Evolutionary conservation across 1,140 invertebrate species (phyloP), one percentile per base, ranked within the genome.

Genomic region (Zaprionus tsacasi): DNA sequence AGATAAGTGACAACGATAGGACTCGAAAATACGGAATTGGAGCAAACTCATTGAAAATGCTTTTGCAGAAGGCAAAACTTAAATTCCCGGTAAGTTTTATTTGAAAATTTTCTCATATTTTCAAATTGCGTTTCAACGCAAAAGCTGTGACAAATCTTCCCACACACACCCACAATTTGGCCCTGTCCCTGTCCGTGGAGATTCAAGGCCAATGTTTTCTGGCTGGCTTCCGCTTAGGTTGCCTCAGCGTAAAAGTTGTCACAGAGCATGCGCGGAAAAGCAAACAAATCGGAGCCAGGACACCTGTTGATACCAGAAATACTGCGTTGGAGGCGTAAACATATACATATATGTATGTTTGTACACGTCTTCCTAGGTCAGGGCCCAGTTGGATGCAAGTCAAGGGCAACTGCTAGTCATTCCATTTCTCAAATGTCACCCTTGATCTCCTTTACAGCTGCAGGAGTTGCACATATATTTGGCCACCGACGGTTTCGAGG

Each of bases 401-500:
- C 73, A 88, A 88, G 81, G 77, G 45, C 61, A 78, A 8, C 45
- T 69, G 30, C 7, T 36, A 0, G n/a, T 54, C 17, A 50, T 56
- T 25, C 15, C 10, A 52, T 38, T 33, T 48, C 10, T 12, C n/a
- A 58, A 50, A 10, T 38, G 43, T 12, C 38, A n/a, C 13, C n/a
- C 36, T 72, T 66, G 10, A 43, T 30, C 30, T 76, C 13, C 6
- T 76, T 45, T 71, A 25, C 11, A 91, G 92, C 69, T 91, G 48
- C 69, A 80, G 38, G 74, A 92, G 6, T 93, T 93, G 76, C 93
- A 87, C 67, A 92, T 93, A 10, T 94, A 93, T 82, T 91, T 94
- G 54, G 93, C 94, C 1, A 91, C 94, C 43, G 96, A 97, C 92
- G 96, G 96, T 43, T 96, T 96, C 17, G 93, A 95, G 70, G 94